Evolutionary conservation across 2,888 invertebrate genomes (phyloP).

Genomic region (Dryadula phaetusa): DNA sequence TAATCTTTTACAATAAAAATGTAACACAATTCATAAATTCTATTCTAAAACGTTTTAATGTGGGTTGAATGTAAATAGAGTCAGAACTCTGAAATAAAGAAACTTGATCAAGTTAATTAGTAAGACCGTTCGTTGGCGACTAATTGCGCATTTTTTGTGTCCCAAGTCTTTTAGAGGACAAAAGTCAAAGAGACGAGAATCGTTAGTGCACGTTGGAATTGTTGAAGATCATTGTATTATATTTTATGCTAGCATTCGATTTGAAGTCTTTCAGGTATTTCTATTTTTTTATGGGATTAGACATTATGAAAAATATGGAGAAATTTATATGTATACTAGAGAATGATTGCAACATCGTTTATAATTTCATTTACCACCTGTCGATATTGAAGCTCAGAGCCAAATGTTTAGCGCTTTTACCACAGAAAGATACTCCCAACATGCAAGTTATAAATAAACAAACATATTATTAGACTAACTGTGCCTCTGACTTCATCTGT

Average conservation of each 20-base stretch:
- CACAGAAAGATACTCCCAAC: too few species aligned
- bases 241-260: neutral
- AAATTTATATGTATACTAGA: neutral
- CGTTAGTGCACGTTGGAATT: slow-evolving; percentile 16
- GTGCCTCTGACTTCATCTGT: too few species aligned
- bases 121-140: slow-evolving; percentile 71
- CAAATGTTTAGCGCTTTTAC: too few species aligned
- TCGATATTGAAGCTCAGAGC: too few species aligned
- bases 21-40: slow-evolving; percentile 30
- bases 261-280: neutral
- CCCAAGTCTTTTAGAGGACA: slow-evolving; percentile 63
- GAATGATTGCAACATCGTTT: too few species aligned
- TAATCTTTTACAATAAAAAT: slow-evolving; percentile 1
- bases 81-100: slow-evolving; percentile 63
- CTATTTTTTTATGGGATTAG: neutral
- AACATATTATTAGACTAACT: too few species aligned
- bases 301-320: neutral
- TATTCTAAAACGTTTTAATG: slow-evolving; percentile 45
- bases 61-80: slow-evolving; percentile 60
- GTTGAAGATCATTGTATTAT: slow-evolving; percentile 6
- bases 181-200: slow-evolving; percentile 65
- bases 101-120: slow-evolving; percentile 78
- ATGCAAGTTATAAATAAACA: too few species aligned
- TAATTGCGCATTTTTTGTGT: slow-evolving; percentile 74
- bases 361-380: too few species aligned